Conservation (phyloP, 2,888 invertebrate species). For the Eucera pruinosa region DNA sequence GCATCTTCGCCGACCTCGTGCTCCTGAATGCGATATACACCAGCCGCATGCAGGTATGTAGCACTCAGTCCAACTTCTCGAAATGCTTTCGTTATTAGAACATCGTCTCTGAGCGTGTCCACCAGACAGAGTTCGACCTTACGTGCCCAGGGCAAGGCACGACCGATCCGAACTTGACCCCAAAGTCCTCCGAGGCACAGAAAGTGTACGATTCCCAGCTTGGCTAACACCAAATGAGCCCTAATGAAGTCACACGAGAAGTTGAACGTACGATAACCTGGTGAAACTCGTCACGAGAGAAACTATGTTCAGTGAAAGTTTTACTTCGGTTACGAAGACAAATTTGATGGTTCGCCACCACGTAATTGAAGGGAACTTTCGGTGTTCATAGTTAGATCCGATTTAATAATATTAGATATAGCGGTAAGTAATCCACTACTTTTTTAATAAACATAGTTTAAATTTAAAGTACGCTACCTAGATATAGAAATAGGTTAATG, state of each 20-base stretch:
- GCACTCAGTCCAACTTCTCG: slow-evolving; percentile 84
- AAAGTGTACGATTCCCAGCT: slow-evolving; percentile 85
- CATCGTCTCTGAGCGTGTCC: slow-evolving; percentile 84
- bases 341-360: background rate
- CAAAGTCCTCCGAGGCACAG: slow-evolving; percentile 86
- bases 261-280: background rate
- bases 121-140: slow-evolving; percentile 85
- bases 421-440: too few relatives aligned
- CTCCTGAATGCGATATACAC: slow-evolving; percentile 84
- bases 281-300: slow-evolving; percentile 45
- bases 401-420: too few relatives aligned
- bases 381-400: background rate
- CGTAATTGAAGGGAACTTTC: slow-evolving; percentile 3
- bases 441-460: too few relatives aligned
- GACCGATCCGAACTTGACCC: slow-evolving; percentile 86
- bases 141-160: slow-evolving; percentile 86
- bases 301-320: slow-evolving; percentile 36
- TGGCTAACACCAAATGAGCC: slow-evolving; percentile 83
- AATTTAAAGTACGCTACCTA: too few relatives aligned
- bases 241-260: slow-evolving; percentile 68
- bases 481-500: too few relatives aligned
- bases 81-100: slow-evolving; percentile 85
- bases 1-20: slow-evolving; percentile 76
- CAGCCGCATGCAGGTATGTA: slow-evolving; percentile 85
- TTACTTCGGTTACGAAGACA: background rate